Evolutionary conservation across 2,888 invertebrate genomes (phyloP), one percentile per base, ranked within the genome.

Genomic region (Drosophila emarginata): DNA sequence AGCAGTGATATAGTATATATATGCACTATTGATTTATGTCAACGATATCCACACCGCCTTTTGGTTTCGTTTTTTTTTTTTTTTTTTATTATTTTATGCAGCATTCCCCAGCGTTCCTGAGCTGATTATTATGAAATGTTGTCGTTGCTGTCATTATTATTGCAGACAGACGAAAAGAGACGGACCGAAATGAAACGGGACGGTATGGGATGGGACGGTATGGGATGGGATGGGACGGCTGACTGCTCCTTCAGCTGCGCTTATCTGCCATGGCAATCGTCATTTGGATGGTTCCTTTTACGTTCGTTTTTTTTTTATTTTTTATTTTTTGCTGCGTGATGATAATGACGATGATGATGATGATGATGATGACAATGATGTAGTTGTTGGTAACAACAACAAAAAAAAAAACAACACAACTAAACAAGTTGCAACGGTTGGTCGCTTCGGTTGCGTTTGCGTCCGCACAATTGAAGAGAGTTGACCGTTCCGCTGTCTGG

Each of bases 401-500:
- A 32, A 70, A 59, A 63, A 71, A 70, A 63, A 63, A 71, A 53
- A 64, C 58, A 52, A 32, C 11, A 32, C 7, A 4, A 32, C 21
- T 40, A 45, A 54, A 64, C 54, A 70, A 50, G 39, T 56, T 39
- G 58, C 39, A 71, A 71, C 70, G 70, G 65, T 71, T 65, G 59
- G 73, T 9, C 70, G 70, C 72, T 72, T 65, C 65, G 73, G 11
- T 72, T 58, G 72, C 70, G 52, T 70, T 72, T 64, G 54, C 40
- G n/a, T 32, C 32, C 53, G n/a, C 32, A 68, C 68, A 78, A 74
- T 75, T 75, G 65, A 15, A 40, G 45, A 45, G 32, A 76, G 68
- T 65, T 67, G 80, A 64, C 80, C 63, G 86, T 86, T 80, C 80
- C 80, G 80, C 83, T 86, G 72, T 86, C 86, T 80, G 61, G 45